Evolutionary conservation across 2,113 vertebrate genomes (phyloP), one percentile per base, ranked within the genome.

Genomic region (Amphiprion percula): DNA sequence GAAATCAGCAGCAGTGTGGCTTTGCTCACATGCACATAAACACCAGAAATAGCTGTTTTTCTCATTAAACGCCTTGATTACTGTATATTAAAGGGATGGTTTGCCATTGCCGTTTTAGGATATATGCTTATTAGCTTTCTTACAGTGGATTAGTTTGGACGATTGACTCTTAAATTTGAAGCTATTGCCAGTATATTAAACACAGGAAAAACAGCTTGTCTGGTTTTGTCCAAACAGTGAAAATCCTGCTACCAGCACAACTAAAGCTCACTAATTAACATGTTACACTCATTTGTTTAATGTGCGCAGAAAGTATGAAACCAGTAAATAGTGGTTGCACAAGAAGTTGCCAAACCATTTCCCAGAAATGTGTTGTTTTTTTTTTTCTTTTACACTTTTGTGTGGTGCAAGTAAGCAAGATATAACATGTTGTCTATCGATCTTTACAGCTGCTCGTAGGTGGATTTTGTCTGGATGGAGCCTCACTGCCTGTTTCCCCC

Each of bases 201-300:
- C 10, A 21, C 16, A n/a, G 21, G 24, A 44, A 17, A 47, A 58
- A 50, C 21, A 52, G n/a, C 17, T 12, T 53, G 16, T 1, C 11
- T 26, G 4, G 11, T 4, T 74, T 28, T 9, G 4, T 68, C 37
- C 10, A 54, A 64, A 70, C 17, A 19, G 4, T 8, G 19, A n/a
- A 50, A 19, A 50, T 50, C 49, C 53, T 24, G 53, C 53, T 55
- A 5, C 21, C 53, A 47, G 14, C 9, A 7, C 9, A 11, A 5
- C 41, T 41, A 52, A 55, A 70, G n/a, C 19, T 66, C 16, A 62
- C 28, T 16, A 66, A 64, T 75, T 66, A 16, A 47, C 37, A 68
- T 17, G 4, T 39, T 6, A 4, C 15, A 5, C 10, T 47, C 15
- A 10, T 33, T 75, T 58, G 41, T 67, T 39, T 55, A 64, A 26